Evolutionary conservation across 2,888 invertebrate genomes (phyloP).

Genomic region (Eurytoma californica): DNA sequence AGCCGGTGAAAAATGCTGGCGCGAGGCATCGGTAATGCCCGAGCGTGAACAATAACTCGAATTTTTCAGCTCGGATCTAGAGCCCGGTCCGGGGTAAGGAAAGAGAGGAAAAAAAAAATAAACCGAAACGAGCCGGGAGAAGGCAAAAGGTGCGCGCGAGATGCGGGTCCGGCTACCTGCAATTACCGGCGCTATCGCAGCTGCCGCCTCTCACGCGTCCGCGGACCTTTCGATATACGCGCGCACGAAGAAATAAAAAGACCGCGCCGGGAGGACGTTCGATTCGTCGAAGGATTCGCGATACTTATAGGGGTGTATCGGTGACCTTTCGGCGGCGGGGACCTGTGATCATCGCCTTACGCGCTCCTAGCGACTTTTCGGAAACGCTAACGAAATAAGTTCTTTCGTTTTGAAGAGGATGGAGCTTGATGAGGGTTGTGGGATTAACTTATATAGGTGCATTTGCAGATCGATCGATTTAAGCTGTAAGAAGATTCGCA

Average conservation of each 20-base stretch:
- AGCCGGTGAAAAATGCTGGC: not conserved
- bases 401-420: too few species aligned
- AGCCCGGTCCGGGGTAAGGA: not conserved
- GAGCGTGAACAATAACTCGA: conserved; percentile 12
- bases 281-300: too few species aligned
- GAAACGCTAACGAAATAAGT: too few species aligned
- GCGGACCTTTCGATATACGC: not conserved
- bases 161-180: conserved; percentile 50
- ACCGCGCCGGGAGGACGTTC: too few species aligned
- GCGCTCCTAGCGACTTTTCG: too few species aligned
- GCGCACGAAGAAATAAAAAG: not conserved
- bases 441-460: too few species aligned
- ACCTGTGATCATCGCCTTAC: conserved; percentile 18
- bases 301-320: not conserved
- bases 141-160: conserved; percentile 24
- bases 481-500: too few species aligned
- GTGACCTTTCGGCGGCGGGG: not conserved
- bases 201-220: conserved; percentile 34
- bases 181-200: conserved; percentile 53
- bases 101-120: not conserved
- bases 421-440: too few species aligned
- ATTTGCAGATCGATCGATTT: too few species aligned
- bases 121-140: conserved; percentile 18
- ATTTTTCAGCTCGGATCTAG: conserved; percentile 12
- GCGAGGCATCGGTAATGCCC: too few species aligned